These are phyloP conservation scores for Apodemia zela DNA, from an alignment of 2,888 invertebrate species.

Conservation along the genomic window DNA sequence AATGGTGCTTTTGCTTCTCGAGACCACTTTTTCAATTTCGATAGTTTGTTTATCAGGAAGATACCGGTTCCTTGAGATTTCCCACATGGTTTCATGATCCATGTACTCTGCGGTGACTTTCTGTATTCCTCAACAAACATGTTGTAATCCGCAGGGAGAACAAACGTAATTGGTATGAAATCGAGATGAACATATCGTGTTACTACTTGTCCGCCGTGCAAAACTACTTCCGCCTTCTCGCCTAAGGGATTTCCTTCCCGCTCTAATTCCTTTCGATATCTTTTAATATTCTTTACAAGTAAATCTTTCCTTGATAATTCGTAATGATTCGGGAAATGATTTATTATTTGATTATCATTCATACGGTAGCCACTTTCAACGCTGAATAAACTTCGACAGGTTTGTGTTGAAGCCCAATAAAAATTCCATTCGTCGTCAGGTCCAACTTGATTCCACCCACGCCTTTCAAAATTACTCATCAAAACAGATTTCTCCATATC, in stretches of 20 bases:
- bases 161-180: conserved; percentile 96
- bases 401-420: conserved; percentile 96
- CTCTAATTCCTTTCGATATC: conserved; percentile 95
- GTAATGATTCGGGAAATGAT: conserved; percentile 98
- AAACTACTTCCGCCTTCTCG: conserved; percentile 81
- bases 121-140: conserved; percentile 98
- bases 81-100: conserved; percentile 99
- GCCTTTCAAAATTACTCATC: conserved; percentile 91
- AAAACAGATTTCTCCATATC: conserved; percentile 95
- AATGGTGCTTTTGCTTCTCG: conserved; percentile 83
- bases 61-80: conserved; percentile 97
- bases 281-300: conserved; percentile 96
- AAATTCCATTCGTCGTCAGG: conserved; percentile 97
- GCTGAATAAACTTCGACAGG: conserved; percentile 93
- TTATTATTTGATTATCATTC: conserved; percentile 95
- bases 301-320: conserved; percentile 98
- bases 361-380: conserved; percentile 95
- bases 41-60: conserved; percentile 96
- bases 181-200: conserved; percentile 90
- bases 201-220: conserved; percentile 82
- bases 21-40: conserved; percentile 95
- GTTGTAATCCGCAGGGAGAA: conserved; percentile 97
- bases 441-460: conserved; percentile 89
- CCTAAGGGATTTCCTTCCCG: conserved; percentile 93
- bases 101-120: conserved; percentile 95